A percentile compares a stretch with the other conserved stretches of the same genome.
These are phyloP conservation scores for Halichoeres trimaculatus DNA, from an alignment of 2,113 vertebrate species.

Conservation along the genomic window DNA sequence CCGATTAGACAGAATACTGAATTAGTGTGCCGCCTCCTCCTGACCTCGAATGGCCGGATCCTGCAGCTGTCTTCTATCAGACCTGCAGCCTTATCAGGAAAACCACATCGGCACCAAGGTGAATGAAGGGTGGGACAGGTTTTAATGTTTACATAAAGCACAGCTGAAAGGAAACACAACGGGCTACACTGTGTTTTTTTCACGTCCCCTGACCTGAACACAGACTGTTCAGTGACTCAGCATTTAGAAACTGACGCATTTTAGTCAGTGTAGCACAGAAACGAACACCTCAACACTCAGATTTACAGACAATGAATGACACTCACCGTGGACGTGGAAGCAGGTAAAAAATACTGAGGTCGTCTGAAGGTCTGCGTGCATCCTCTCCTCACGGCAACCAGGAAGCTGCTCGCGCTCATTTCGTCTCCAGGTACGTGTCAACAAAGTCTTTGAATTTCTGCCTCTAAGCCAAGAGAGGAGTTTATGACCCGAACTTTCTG, in stretches of 20 bases:
- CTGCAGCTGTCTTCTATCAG: neutral
- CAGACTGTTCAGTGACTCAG: neutral
- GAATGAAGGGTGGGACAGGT: neutral
- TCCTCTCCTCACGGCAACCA: slow-evolving; percentile 7
- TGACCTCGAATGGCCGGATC: neutral
- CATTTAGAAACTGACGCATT: neutral
- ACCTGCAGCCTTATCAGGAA: neutral
- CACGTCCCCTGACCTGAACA: too few relatives aligned
- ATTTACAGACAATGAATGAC: neutral
- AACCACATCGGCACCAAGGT: slow-evolving; percentile 8
- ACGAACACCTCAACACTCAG: neutral
- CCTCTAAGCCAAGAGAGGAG: too few relatives aligned
- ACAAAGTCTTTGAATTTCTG: too few relatives aligned
- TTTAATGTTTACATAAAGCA: neutral
- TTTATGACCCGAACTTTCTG: accelerated
- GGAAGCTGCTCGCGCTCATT: slow-evolving; percentile 26
- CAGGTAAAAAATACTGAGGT: neutral
- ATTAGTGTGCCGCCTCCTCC: neutral
- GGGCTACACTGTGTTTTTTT: too few relatives aligned
- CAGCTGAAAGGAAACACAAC: neutral
- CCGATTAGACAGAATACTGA: neutral
- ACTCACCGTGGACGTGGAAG: slow-evolving; percentile 21
- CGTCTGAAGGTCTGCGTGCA: slow-evolving; percentile 13
- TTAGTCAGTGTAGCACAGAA: neutral
- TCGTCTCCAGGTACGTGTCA: accelerated